phyloP scores from a whole-genome alignment of 2,113 vertebrate genomes.

The Nothocercus julius region DNA sequence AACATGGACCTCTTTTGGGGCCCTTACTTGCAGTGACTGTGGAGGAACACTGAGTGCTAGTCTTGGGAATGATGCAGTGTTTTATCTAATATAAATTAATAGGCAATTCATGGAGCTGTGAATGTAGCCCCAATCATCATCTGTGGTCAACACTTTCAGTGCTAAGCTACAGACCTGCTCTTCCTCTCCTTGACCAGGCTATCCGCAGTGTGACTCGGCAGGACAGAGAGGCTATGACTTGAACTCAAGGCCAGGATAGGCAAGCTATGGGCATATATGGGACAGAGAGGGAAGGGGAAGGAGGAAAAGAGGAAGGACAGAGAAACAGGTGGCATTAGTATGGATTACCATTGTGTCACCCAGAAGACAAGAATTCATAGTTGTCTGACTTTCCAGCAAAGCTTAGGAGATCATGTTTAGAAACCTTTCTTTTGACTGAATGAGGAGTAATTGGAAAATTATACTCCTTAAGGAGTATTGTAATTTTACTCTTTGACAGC shows the following conservation, averaged over 20 bases:
- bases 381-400: background rate
- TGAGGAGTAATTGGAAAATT: background rate
- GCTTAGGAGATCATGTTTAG: background rate
- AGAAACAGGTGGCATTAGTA: background rate
- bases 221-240: background rate
- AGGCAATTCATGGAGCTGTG: background rate
- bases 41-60: background rate
- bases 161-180: background rate
- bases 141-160: background rate
- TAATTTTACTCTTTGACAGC: background rate
- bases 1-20: fast-evolving
- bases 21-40: background rate
- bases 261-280: no score
- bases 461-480: background rate
- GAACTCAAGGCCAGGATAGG: background rate
- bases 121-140: background rate
- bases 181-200: background rate
- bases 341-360: background rate
- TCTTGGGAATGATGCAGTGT: background rate
- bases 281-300: background rate
- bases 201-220: background rate
- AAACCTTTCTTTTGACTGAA: background rate
- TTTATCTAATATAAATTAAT: background rate
- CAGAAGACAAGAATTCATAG: background rate
- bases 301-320: background rate